Conservation (phyloP, 2,113 vertebrate genomes). For the Chrysochloris asiatica region DNA sequence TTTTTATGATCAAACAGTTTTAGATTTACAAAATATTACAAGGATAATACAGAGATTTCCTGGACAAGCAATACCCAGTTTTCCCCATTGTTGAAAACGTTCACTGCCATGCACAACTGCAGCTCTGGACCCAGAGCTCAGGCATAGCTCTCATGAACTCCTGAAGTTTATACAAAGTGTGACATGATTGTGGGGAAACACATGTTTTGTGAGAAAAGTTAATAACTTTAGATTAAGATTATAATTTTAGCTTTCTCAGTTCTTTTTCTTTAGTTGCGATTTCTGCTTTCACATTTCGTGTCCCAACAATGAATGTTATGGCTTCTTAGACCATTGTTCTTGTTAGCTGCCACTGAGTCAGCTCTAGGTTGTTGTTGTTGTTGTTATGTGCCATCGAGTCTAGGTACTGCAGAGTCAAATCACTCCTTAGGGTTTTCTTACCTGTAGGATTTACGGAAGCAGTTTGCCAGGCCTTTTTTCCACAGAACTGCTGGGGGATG, state of each 20-base stretch:
- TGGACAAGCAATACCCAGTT: background rate
- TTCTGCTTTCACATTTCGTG: background rate
- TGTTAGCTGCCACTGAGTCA: background rate
- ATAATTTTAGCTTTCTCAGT: background rate
- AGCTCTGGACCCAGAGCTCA: background rate
- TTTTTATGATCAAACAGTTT: conserved; percentile 2
- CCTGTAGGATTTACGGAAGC: background rate
- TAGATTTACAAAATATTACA: background rate
- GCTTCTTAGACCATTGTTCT: background rate
- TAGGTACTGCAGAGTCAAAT: too few relatives aligned
- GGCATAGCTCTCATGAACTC: background rate
- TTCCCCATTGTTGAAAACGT: background rate
- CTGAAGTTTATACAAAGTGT: background rate
- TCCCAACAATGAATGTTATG: background rate
- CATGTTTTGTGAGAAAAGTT: background rate
- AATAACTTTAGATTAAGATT: background rate
- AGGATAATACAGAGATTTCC: background rate
- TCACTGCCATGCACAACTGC: background rate
- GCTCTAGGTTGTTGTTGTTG: too few relatives aligned
- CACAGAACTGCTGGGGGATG: background rate
- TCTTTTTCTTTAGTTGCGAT: background rate
- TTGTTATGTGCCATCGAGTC: too few relatives aligned
- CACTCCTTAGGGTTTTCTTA: too few relatives aligned
- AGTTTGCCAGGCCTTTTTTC: background rate
- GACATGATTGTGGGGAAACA: background rate